phyloP scores from a whole-genome alignment of 2,888 invertebrate species.

The Pyrgus malvae region DNA sequence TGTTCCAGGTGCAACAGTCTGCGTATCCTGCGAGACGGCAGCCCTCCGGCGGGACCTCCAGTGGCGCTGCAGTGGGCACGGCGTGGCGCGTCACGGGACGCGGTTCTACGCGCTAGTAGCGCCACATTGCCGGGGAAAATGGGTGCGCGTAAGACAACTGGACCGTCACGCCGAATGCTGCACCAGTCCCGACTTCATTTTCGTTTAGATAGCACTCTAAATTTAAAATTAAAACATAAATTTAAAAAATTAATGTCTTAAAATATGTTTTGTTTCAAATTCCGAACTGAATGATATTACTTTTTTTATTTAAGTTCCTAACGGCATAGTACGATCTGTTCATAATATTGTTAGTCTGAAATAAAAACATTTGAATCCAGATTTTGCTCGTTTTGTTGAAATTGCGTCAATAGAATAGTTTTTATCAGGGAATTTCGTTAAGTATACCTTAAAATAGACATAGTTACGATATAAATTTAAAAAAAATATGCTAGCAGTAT shows the following conservation, averaged over 20 bases:
- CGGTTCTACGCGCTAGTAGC: conserved; percentile 92
- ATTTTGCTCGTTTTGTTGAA: too few species aligned
- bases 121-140: conserved; percentile 95
- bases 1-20: conserved; percentile 86
- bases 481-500: too few species aligned
- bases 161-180: conserved; percentile 64
- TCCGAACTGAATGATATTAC: too few species aligned
- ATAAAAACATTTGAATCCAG: too few species aligned
- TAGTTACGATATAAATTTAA: too few species aligned
- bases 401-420: too few species aligned
- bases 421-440: too few species aligned
- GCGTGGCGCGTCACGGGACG: conserved; percentile 87
- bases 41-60: conserved; percentile 88
- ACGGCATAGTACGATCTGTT: too few species aligned
- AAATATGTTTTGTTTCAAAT: not conserved
- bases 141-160: conserved; percentile 83
- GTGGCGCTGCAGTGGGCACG: conserved; percentile 93
- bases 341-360: too few species aligned
- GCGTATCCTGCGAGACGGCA: conserved; percentile 91
- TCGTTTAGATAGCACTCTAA: conserved; percentile 53
- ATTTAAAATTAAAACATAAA: not conserved
- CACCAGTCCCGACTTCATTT: conserved; percentile 70
- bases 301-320: too few species aligned
- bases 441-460: too few species aligned
- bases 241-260: not conserved